Base-by-base conservation (phyloP, 2,797 vertebrate species). In the Mormyrus proboscirostris region DNA sequence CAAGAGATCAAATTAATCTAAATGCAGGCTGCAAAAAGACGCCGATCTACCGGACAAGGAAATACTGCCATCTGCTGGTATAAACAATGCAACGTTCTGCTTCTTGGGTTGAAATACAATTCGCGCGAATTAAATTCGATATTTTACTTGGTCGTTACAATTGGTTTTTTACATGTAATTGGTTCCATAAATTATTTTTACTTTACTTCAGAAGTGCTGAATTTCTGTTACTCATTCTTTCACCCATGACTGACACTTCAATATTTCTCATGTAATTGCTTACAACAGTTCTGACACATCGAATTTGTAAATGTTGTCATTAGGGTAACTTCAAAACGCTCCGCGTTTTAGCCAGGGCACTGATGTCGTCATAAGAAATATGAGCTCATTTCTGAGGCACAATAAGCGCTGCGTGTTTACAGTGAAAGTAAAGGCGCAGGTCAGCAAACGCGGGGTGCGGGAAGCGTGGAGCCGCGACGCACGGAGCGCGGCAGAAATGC, bases 31-130 rank as follows among this genome's bases (percentile, higher is more conserved):
- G 87, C 38, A 44, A 50, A 50, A 59, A 73, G 49, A 55, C 49
- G 29, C 29, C 8, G 62, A 86, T 59, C 89, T 59, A 73, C 25
- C 22, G 88, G 33, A 79, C 84, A 88, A 91, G 91, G 84, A 92
- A 93, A 95, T 91, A 94, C 92, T 95, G 95, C 95, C 95, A 93
- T 93, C 95, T 92, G 83, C 83, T 85, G 83, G 47, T 33, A 51
- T 6, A 16, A 2, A 47, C 41, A 82, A 19, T 82, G 76, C 76
- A 47, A 82, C 76, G 41, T 47, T 82, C 76, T 76, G 69, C 33
- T 82, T 47, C 19, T 47, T 8, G 6, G 41, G 41, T n/a, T 22
- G 76, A 47, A 44, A 47, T n/a, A 82, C 16, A 47, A 82, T 47
- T 47, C 5, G 41, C 8, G 38, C 16, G 3, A 82, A n/a, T 44